These are phyloP conservation scores for Orgyia antiqua DNA, from an alignment of 2,888 invertebrate genomes.

Conservation along the genomic window DNA sequence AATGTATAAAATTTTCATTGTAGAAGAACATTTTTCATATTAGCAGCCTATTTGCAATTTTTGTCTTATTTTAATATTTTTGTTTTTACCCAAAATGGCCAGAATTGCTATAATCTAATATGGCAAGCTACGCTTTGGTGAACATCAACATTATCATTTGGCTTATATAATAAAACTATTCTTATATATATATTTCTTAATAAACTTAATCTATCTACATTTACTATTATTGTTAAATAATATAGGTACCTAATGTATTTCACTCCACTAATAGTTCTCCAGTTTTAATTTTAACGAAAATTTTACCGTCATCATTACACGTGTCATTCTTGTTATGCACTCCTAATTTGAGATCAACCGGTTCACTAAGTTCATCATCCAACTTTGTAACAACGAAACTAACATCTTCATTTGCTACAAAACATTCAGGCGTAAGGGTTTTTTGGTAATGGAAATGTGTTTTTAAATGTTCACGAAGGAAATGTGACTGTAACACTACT, in stretches of 20 bases:
- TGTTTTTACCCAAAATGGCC: slow-evolving; percentile 36
- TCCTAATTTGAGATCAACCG: slow-evolving; percentile 61
- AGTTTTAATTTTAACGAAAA: slow-evolving; percentile 62
- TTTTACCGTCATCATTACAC: slow-evolving; percentile 55
- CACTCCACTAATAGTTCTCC: slow-evolving; percentile 57
- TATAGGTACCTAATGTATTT: background rate
- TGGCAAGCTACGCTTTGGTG: slow-evolving; percentile 76
- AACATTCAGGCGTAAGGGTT: slow-evolving; percentile 77
- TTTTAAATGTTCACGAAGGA: slow-evolving; percentile 87
- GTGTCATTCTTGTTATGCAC: slow-evolving; percentile 35
- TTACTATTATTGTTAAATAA: slow-evolving; percentile 13
- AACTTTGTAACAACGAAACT: slow-evolving; percentile 74
- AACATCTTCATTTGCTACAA: slow-evolving; percentile 78
- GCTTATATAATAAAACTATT: slow-evolving; percentile 38
- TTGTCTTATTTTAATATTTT: slow-evolving; percentile 15
- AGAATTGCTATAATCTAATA: slow-evolving; percentile 59
- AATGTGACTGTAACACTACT: slow-evolving; percentile 84
- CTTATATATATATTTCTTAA: slow-evolving; percentile 18
- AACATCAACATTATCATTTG: slow-evolving; percentile 52
- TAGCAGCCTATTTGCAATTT: slow-evolving; percentile 2
- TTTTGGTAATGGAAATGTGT: slow-evolving; percentile 84
- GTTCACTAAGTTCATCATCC: slow-evolving; percentile 56
- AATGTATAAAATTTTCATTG: background rate
- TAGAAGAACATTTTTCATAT: background rate
- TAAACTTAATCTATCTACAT: slow-evolving; percentile 17